Percentiles rank a stretch among this genome's conserved stretches.
Conservation (phyloP, 2,797 vertebrate genomes). For the Premnoplex brunnescens region DNA sequence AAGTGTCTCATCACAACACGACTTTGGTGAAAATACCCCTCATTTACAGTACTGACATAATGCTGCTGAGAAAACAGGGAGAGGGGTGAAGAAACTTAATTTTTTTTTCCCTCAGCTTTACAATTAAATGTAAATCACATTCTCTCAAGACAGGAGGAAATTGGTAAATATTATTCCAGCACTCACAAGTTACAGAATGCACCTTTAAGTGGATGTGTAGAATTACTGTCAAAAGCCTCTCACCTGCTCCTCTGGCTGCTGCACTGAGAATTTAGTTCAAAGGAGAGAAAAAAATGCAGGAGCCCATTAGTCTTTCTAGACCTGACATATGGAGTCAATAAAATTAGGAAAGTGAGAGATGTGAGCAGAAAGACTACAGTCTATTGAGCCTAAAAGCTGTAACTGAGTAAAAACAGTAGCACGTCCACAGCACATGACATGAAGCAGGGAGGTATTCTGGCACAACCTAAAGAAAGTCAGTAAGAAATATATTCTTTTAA, state of each 20-base stretch:
- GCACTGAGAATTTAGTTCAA: constrained; percentile 27
- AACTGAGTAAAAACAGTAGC: not conserved
- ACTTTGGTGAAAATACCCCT: not conserved
- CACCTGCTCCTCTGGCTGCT: not conserved
- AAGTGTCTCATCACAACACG: not conserved
- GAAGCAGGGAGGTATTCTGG: not conserved
- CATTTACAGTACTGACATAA: not conserved
- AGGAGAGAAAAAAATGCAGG: not conserved
- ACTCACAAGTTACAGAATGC: not conserved
- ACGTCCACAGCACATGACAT: rapidly evolving
- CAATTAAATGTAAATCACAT: not conserved
- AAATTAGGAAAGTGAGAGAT: not conserved
- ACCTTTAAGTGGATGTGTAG: rapidly evolving
- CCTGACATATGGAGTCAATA: not conserved
- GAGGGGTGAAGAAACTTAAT: rapidly evolving
- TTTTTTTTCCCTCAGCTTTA: not conserved
- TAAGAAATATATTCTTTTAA: not conserved
- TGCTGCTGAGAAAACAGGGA: not conserved
- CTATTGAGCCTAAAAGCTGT: not conserved
- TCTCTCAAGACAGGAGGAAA: not conserved
- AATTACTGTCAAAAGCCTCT: constrained; percentile 4
- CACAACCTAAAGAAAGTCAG: not conserved
- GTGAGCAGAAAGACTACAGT: not conserved
- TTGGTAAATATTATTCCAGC: not conserved
- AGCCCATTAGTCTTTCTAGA: not conserved